These are phyloP conservation scores for Siphonodentalium dalli DNA, from an alignment of 2,888 invertebrate genomes.

Conservation along the genomic window DNA sequence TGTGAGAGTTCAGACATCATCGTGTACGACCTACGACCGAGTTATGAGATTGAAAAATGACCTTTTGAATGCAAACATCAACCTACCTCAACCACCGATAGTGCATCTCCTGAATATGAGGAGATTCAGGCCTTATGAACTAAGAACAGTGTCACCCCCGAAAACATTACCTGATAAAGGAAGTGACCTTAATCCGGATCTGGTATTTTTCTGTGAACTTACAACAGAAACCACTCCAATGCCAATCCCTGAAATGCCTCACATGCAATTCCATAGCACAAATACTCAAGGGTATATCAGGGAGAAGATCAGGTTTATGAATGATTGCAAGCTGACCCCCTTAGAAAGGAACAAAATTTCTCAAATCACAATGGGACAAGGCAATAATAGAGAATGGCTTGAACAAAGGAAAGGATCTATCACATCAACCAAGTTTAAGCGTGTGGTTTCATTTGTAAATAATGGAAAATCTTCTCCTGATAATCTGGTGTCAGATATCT, in stretches of 20 bases:
- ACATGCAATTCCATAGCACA: too few species aligned
- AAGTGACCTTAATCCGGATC: not conserved
- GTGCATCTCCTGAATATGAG: constrained; percentile 8
- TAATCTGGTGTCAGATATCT: too few species aligned
- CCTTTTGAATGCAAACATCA: constrained; percentile 5
- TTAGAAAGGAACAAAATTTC: not conserved
- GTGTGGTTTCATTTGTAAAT: not conserved
- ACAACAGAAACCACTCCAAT: not conserved
- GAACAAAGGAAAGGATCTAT: constrained; percentile 5
- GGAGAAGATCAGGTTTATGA: constrained; percentile 4
- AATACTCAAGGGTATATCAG: too few species aligned
- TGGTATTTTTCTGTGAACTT: not conserved
- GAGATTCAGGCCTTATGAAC: constrained; percentile 1
- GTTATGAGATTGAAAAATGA: constrained; percentile 6
- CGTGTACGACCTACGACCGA: constrained; percentile 12
- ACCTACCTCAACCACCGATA: constrained; percentile 9
- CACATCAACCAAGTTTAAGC: constrained; percentile 2
- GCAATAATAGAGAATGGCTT: constrained; percentile 10
- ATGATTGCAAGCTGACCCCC: not conserved
- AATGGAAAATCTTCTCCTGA: not conserved
- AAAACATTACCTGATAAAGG: not conserved
- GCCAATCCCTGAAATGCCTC: too few species aligned
- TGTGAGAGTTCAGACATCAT: too few species aligned
- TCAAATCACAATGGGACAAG: constrained; percentile 2
- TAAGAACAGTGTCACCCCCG: not conserved